A percentile compares a stretch with the other conserved stretches of the same genome.
Evolutionary conservation across 2,797 vertebrate genomes (phyloP).

Genomic region (Girardinus metallicus): DNA sequence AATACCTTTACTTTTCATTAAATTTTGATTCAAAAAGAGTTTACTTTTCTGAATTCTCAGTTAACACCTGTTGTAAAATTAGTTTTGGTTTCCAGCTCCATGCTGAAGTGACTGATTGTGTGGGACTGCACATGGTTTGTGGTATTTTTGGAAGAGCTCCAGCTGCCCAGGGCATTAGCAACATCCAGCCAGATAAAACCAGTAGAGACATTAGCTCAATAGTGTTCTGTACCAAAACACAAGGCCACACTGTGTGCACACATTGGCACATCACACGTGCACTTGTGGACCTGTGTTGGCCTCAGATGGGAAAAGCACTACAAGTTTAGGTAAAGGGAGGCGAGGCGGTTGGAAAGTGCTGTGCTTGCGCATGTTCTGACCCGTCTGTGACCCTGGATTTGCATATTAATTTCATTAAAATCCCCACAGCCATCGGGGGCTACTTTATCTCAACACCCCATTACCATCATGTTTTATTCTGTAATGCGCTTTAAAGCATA

Average conservation of each 20-base stretch:
- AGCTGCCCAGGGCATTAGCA: constrained; percentile 58
- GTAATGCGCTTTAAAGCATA: constrained; percentile 15
- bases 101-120: constrained; percentile 41
- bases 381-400: constrained; percentile 1
- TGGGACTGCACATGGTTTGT: constrained; percentile 43
- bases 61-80: constrained; percentile 46
- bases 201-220: constrained; percentile 50
- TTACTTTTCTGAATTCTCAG: neutral
- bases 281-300: constrained; percentile 6
- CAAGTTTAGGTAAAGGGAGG: constrained; percentile 4
- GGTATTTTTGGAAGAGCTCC: constrained; percentile 70
- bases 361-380: constrained; percentile 1
- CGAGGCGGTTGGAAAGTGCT: neutral
- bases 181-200: constrained; percentile 68
- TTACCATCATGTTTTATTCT: constrained; percentile 21
- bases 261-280: constrained; percentile 11
- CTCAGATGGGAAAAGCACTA: constrained; percentile 16
- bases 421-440: neutral
- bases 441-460: constrained; percentile 14
- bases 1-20: neutral
- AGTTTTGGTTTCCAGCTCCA: constrained; percentile 27
- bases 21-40: constrained; percentile 1
- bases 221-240: constrained; percentile 35
- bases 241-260: constrained; percentile 24
- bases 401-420: constrained; percentile 1